These are phyloP conservation scores for Pelusios castaneus DNA, from an alignment of 2,113 vertebrate genomes.

Conservation along the genomic window DNA sequence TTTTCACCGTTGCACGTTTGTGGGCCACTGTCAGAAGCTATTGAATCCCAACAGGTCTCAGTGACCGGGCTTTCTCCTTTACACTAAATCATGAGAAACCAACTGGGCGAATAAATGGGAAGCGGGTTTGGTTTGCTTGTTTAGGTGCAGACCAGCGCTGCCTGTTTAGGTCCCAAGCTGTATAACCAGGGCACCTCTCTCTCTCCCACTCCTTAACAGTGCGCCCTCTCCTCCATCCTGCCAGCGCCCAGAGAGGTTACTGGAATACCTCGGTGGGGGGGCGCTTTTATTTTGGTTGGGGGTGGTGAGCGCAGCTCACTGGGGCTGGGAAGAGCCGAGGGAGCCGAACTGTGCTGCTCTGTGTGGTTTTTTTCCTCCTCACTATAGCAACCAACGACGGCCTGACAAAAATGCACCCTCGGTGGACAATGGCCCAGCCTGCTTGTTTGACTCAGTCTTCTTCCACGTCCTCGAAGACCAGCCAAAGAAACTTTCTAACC, in stretches of 20 bases:
- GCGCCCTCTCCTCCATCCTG: not conserved
- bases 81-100: not conserved
- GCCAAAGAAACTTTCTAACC: slow-evolving; percentile 50
- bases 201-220: not conserved
- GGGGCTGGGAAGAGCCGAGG: slow-evolving; percentile 41
- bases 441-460: slow-evolving; percentile 72
- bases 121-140: not conserved
- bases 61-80: not conserved
- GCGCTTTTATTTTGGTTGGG: slow-evolving; percentile 79
- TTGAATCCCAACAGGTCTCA: not conserved
- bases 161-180: not conserved
- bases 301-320: slow-evolving; percentile 63
- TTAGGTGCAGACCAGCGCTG: not conserved
- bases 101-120: not conserved
- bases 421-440: slow-evolving; percentile 92
- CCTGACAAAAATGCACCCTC: slow-evolving; percentile 93
- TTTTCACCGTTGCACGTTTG: not conserved
- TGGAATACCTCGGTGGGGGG: slow-evolving; percentile 12
- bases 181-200: not conserved
- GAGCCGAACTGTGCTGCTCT: slow-evolving; percentile 86
- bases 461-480: slow-evolving; percentile 60
- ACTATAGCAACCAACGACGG: slow-evolving; percentile 94
- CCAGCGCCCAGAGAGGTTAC: slow-evolving; percentile 13
- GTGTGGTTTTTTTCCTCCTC: slow-evolving; percentile 90
- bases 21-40: not conserved